A percentile compares a stretch with the other conserved stretches of the same genome.
Evolutionary conservation across 2,113 vertebrate genomes (phyloP).

Genomic region (Cinclus cinclus): DNA sequence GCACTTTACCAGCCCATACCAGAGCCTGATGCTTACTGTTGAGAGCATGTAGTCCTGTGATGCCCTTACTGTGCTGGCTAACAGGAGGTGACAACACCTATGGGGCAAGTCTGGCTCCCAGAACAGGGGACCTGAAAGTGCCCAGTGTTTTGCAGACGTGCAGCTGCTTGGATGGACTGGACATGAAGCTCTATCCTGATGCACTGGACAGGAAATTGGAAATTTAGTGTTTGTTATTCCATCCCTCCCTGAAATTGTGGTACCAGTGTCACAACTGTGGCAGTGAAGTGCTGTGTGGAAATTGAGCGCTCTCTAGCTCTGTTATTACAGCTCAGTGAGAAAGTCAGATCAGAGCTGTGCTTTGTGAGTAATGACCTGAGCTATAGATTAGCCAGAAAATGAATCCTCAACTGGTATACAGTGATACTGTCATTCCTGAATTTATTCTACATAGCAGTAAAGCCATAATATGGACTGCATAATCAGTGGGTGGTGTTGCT

Average conservation of each 20-base stretch:
- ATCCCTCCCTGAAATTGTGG: not conserved
- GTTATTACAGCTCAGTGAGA: not conserved
- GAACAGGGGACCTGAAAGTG: not conserved
- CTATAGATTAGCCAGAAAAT: constrained; percentile 23
- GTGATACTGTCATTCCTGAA: not conserved
- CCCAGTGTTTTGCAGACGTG: not conserved
- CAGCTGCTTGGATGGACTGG: not conserved
- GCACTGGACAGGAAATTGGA: not conserved
- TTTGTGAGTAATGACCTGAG: constrained; percentile 4
- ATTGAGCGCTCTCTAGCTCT: not conserved
- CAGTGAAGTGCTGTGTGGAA: not conserved
- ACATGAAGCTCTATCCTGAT: accelerated
- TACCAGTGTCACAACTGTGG: not conserved
- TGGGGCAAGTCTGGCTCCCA: not conserved
- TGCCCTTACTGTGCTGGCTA: accelerated
- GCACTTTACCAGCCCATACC: not conserved
- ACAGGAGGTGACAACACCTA: not conserved
- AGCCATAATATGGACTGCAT: constrained; percentile 18
- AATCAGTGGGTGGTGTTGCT: constrained; percentile 29
- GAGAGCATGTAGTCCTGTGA: not conserved
- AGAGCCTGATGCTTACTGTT: not conserved
- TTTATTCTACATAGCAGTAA: not conserved
- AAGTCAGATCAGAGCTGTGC: not conserved
- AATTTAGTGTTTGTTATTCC: not conserved
- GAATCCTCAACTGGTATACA: not conserved